Evolutionary conservation across 2,797 vertebrate species (phyloP), one percentile per base, ranked within the genome.

Genomic region (Alca torda): DNA sequence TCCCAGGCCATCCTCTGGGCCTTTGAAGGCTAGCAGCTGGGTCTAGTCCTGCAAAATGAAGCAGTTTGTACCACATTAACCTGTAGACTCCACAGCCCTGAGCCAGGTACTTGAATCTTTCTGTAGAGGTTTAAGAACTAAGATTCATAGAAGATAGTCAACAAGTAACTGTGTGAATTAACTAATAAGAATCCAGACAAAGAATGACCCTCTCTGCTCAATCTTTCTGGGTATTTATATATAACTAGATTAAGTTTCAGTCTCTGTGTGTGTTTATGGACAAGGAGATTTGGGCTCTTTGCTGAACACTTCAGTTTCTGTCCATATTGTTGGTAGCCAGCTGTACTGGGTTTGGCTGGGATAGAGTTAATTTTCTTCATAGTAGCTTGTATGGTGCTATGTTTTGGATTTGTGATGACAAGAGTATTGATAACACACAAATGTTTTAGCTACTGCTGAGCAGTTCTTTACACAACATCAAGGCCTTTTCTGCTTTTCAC

Each of bases 391-490:
- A 11, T 2, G 10, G 23, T 10, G 50, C 18, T 74, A 23, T 35
- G 26, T 7, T 78, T 80, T 61, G 72, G 14, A 28, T 61, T 65
- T 77, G 20, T 56, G 69, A 46, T 61, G 51, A 46, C 79, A 84
- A 18, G 23, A 60, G 18, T 0, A 0, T 23, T 74, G 70, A 41
- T 60, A 70, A 57, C 4, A n/a, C 12, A 31, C 0, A 1, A 5
- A 35, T 15, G 3, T 24, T 85, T 70, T 16, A 53, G 43, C 16
- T 85, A 5, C 10, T 50, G 53, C 17, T 63, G 31, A 69, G 39
- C n/a, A 39, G 31, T 9, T 10, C 14, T 90, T 68, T 68, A 35
- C 28, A 53, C 24, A 68, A 16, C 2, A 1, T 30, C 41, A 30
- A 43, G 21, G 6, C 4, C 10, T 73, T 64, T 68, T 68, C 10